Evolutionary conservation across 2,113 vertebrate genomes (phyloP).

Genomic region (Etheostoma spectabile): DNA sequence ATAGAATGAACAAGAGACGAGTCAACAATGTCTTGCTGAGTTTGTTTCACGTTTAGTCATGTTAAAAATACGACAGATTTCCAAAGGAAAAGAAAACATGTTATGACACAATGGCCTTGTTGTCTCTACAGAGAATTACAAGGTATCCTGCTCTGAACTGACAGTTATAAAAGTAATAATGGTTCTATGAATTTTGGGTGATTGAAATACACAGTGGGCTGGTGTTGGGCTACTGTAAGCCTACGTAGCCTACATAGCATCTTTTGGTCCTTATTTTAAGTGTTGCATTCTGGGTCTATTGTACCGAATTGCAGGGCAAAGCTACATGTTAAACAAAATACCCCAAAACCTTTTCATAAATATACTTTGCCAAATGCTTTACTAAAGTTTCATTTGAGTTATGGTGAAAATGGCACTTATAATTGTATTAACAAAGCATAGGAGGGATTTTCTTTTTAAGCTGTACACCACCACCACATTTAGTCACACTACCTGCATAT

Average conservation of each 20-base stretch:
- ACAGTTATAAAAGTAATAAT: background rate
- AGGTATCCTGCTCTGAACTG: background rate
- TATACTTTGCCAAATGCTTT: background rate
- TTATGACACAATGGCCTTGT: slow-evolving; percentile 41
- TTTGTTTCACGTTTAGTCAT: slow-evolving; percentile 67
- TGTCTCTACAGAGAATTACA: slow-evolving; percentile 13
- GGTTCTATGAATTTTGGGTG: slow-evolving; percentile 3
- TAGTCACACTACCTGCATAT: background rate
- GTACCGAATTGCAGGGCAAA: background rate
- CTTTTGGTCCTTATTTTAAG: background rate
- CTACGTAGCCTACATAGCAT: background rate
- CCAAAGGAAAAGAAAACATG: slow-evolving; percentile 62
- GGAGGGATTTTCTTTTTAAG: slow-evolving; percentile 1
- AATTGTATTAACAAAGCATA: background rate
- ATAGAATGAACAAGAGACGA: slow-evolving; percentile 39
- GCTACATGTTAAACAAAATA: background rate
- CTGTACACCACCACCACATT: background rate
- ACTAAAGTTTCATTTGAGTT: background rate
- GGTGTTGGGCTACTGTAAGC: background rate
- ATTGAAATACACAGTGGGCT: background rate
- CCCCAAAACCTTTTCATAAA: background rate
- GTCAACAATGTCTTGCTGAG: slow-evolving; percentile 39
- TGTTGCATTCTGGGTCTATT: background rate
- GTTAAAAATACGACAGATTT: slow-evolving; percentile 43
- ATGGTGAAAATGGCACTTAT: too few species aligned